A percentile compares a stretch with the other conserved stretches of the same genome.
These are phyloP conservation scores for Himalopsyche japonica DNA, from an alignment of 2,888 invertebrate genomes.

Conservation along the genomic window DNA sequence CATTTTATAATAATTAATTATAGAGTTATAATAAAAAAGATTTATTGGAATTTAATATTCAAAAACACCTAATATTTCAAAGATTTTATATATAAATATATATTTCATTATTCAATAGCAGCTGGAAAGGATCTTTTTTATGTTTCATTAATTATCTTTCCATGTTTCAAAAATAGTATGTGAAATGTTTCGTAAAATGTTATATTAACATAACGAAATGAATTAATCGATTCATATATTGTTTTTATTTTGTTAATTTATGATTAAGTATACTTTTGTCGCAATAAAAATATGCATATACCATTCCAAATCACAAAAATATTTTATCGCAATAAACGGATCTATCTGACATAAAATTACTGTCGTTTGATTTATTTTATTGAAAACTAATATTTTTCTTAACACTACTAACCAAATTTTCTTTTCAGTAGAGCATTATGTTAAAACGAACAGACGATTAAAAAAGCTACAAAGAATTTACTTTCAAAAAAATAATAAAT, in stretches of 20 bases:
- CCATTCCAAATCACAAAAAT: background rate
- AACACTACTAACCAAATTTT: too few species aligned
- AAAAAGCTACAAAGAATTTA: too few species aligned
- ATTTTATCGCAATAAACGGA: background rate
- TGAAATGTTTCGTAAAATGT: background rate
- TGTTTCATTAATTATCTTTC: background rate
- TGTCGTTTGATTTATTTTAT: background rate
- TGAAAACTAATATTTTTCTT: too few species aligned
- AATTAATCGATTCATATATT: too few species aligned
- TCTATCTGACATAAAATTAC: background rate
- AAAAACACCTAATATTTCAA: background rate
- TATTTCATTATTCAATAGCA: constrained; percentile 4
- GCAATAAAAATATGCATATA: background rate
- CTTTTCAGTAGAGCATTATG: too few species aligned
- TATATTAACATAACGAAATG: background rate
- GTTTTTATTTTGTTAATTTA: background rate
- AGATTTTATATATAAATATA: background rate
- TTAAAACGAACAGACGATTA: too few species aligned
- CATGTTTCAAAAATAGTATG: background rate
- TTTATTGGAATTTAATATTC: background rate
- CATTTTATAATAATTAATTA: constrained; percentile 29
- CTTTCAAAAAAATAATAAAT: too few species aligned
- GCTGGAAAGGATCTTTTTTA: constrained; percentile 25
- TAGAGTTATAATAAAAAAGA: constrained; percentile 7
- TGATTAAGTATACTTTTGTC: background rate